Evolutionary conservation across 2,888 invertebrate species (phyloP).

Genomic region (Cantharis rufa): DNA sequence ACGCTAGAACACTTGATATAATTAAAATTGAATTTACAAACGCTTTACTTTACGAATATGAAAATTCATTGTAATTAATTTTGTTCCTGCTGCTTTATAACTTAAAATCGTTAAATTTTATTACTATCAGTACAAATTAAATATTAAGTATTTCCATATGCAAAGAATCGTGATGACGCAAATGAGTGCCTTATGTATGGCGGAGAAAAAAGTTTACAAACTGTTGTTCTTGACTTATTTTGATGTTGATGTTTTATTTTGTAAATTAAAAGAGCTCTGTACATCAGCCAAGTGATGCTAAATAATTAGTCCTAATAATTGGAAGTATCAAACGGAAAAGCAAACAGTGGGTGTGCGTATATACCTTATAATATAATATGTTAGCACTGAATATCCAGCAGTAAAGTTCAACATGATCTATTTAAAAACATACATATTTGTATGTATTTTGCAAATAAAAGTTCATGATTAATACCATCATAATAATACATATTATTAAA

Average conservation of each 20-base stretch:
- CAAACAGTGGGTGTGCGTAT: not conserved
- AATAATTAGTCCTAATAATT: not conserved
- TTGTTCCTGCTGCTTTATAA: not conserved
- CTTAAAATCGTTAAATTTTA: not conserved
- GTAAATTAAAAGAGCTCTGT: too few relatives aligned
- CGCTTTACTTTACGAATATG: not conserved
- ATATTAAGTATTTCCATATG: not conserved
- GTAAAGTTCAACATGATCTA: not conserved
- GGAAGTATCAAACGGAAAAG: not conserved
- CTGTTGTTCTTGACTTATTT: not conserved
- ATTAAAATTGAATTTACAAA: not conserved
- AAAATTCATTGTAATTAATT: not conserved
- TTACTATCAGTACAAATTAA: not conserved
- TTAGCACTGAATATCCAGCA: not conserved
- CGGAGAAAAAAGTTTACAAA: not conserved
- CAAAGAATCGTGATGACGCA: not conserved
- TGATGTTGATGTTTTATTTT: not conserved
- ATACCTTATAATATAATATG: too few relatives aligned
- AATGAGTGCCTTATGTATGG: not conserved
- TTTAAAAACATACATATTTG: not conserved
- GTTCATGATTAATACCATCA: not conserved
- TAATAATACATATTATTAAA: not conserved
- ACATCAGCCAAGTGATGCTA: too few relatives aligned
- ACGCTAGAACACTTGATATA: conserved; percentile 1
- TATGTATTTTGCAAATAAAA: not conserved